Evolutionary conservation across 2,113 vertebrate species (phyloP).

Genomic region (Penelope pileata): DNA sequence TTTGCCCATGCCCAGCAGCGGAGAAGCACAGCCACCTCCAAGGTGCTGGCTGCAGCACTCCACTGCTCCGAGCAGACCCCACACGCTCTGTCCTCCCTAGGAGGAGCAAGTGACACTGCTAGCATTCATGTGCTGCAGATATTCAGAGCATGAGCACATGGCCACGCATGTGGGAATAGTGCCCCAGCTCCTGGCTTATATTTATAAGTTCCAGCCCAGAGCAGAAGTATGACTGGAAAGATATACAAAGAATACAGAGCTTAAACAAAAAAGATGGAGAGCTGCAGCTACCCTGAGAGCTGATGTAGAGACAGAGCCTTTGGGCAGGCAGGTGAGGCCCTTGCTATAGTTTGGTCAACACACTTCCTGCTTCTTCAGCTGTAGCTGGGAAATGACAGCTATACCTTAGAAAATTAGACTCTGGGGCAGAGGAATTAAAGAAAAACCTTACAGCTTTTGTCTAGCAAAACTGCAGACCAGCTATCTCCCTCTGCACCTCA

Average conservation of each 20-base stretch:
- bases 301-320: not conserved
- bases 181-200: not conserved
- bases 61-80: not conserved
- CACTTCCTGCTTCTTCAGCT: not conserved
- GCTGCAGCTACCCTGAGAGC: not conserved
- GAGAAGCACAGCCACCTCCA: not conserved
- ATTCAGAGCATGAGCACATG: not conserved
- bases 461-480: not conserved
- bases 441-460: not conserved
- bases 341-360: not conserved
- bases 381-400: not conserved
- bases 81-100: not conserved
- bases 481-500: not conserved
- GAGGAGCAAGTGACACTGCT: not conserved
- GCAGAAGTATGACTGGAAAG: not conserved
- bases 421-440: not conserved
- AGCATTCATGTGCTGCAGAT: accelerated
- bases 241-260: not conserved
- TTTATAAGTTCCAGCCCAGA: not conserved
- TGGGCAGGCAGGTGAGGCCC: not conserved
- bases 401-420: not conserved
- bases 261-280: not conserved
- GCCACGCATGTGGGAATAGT: not conserved
- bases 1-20: not conserved
- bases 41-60: not conserved